Evolutionary conservation across 23 tunicate species (phyloP), one percentile per base, ranked within the genome.

Genomic region (Styela clava): DNA sequence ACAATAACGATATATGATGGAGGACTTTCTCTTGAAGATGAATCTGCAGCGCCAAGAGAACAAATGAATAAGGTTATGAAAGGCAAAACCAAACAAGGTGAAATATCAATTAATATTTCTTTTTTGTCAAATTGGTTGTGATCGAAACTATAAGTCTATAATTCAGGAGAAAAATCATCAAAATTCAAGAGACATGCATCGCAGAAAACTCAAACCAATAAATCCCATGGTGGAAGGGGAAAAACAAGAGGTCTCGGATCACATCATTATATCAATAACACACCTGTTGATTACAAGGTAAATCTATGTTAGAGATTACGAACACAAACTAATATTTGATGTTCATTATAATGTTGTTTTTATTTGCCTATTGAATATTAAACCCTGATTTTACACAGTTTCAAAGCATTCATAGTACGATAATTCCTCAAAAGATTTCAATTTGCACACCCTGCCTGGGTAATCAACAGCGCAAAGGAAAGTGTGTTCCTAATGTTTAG

Each of bases 261-360:
- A 31, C 98, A 93, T 81, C 91, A 87, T 27, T 85, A 93, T 35
- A 64, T 93, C 3, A 70, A 79, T 67, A 87, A 87, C 63, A 93
- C 93, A 68, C 98, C 98, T 52, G 89, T 79, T 26, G 98, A 93
- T 63, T 93, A 63, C 76, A 88, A 88, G 86, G 98, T 93, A 25
- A 16, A 69, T 36, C 24, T 27, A 20, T 22, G 16, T 31, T n/a
- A 24, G 24, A 24, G n/a, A n/a, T n/a, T n/a, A n/a, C n/a, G n/a
- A n/a, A n/a, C n/a, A n/a, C n/a, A n/a, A n/a, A n/a, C n/a, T n/a
- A n/a, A n/a, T n/a, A n/a, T n/a, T n/a, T n/a, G n/a, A n/a, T n/a
- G n/a, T n/a, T n/a, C n/a, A n/a, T n/a, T n/a, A n/a, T n/a, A n/a
- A n/a, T n/a, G n/a, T n/a, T n/a, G n/a, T n/a, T n/a, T n/a, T n/a